A percentile compares a stretch with the other conserved stretches of the same genome.
Evolutionary conservation across 2,888 invertebrate genomes (phyloP).

Genomic region (Apamea sordens): DNA sequence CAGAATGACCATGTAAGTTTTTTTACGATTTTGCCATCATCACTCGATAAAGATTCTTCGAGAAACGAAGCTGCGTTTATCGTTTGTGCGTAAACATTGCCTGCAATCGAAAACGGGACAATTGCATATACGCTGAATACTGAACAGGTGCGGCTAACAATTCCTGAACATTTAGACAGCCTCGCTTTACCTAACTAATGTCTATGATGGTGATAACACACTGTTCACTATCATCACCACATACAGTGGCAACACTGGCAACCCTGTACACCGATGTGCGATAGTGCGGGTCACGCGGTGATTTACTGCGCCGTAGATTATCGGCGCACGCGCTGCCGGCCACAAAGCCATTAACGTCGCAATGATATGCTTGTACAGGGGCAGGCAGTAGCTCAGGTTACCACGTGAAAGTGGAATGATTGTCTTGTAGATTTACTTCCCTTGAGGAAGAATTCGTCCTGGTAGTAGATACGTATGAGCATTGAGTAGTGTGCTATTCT

Average conservation of each 20-base stretch:
- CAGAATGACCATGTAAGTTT: not conserved
- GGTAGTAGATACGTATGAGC: not conserved
- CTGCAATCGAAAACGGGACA: not conserved
- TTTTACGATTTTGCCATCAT: not conserved
- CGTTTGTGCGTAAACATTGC: not conserved
- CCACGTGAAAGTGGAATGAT: slow-evolving; percentile 49
- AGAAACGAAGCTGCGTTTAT: not conserved
- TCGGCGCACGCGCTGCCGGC: slow-evolving; percentile 64
- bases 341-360: slow-evolving; percentile 63
- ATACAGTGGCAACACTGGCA: slow-evolving; percentile 43
- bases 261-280: slow-evolving; percentile 72
- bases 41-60: not conserved
- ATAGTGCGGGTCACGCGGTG: slow-evolving; percentile 77
- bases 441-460: not conserved
- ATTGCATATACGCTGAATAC: not conserved
- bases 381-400: slow-evolving; percentile 49
- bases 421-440: slow-evolving; percentile 27
- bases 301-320: slow-evolving; percentile 80
- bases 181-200: slow-evolving; percentile 5
- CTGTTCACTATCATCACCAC: slow-evolving; percentile 14
- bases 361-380: slow-evolving; percentile 54
- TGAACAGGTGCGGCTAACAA: not conserved
- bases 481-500: not conserved
- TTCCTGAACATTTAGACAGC: slow-evolving; percentile 5
- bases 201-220: slow-evolving; percentile 14